phyloP scores from a whole-genome alignment of 37 sponge, comb jelly and placozoan genomes.

The Cladorhizidae sp. region DNA sequence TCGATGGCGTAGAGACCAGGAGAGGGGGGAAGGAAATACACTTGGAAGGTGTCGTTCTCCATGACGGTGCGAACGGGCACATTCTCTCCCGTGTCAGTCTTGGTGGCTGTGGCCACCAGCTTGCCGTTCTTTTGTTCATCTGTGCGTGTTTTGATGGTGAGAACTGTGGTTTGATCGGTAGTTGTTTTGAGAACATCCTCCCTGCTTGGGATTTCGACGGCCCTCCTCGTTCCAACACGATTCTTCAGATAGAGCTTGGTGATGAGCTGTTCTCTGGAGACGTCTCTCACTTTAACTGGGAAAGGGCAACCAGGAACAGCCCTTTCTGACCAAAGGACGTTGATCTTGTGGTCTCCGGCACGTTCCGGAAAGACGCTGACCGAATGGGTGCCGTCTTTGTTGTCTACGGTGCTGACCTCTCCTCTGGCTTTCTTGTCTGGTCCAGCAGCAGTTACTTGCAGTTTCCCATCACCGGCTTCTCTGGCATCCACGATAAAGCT shows the following conservation, averaged over 20 bases:
- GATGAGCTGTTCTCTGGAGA: slow-evolving; percentile 17
- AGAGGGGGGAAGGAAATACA: slow-evolving; percentile 36
- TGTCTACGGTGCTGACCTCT: slow-evolving; percentile 1
- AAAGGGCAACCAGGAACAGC: slow-evolving; percentile 50
- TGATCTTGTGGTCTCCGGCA: slow-evolving; percentile 31
- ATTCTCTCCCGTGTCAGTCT: slow-evolving; percentile 21
- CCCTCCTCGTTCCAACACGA: background rate
- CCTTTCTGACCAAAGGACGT: slow-evolving; percentile 48
- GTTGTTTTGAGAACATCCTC: background rate
- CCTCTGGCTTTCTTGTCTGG: background rate
- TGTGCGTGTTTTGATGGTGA: slow-evolving; percentile 13
- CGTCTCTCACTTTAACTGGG: slow-evolving; percentile 30
- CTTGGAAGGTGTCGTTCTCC: slow-evolving; percentile 38
- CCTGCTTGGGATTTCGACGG: slow-evolving; percentile 1
- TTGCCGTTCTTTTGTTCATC: slow-evolving; percentile 10
- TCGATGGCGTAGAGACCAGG: slow-evolving; percentile 43
- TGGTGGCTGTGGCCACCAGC: slow-evolving; percentile 36
- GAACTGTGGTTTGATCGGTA: slow-evolving; percentile 4
- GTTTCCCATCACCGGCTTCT: slow-evolving; percentile 52
- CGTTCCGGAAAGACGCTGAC: slow-evolving; percentile 18
- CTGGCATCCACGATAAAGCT: slow-evolving; percentile 49
- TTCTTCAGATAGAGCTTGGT: slow-evolving; percentile 19
- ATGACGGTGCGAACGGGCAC: background rate
- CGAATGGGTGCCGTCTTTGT: slow-evolving; percentile 31
- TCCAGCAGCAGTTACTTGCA: slow-evolving; percentile 10